A percentile compares a stretch with the other conserved stretches of the same genome.
Conservation (phyloP, 1,140 invertebrate genomes). For the Macrotrachela quadricornifera region DNA sequence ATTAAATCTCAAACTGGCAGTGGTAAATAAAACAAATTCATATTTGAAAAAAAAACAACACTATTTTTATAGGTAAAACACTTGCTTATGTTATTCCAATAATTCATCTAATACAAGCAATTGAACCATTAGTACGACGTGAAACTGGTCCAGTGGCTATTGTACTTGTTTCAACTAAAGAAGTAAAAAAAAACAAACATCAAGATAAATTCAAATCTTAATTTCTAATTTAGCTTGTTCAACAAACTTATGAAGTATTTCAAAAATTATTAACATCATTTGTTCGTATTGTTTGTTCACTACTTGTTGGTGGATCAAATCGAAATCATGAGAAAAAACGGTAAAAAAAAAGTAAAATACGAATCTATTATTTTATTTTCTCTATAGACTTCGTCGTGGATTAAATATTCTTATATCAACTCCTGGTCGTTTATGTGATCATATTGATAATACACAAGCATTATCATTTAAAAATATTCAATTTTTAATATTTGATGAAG, state of each 20-base stretch:
- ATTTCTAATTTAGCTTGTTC: slow-evolving; percentile 37
- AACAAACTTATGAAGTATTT: slow-evolving; percentile 70
- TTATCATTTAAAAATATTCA: slow-evolving; percentile 16
- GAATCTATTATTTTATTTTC: no score
- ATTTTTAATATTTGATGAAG: slow-evolving; percentile 28
- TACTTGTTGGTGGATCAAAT: no score
- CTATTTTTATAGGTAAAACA: slow-evolving; percentile 47
- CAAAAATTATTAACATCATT: slow-evolving; percentile 40
- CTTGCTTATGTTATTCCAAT: slow-evolving; percentile 63
- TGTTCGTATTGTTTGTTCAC: no score
- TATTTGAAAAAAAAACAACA: no score
- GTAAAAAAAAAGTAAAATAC: no score
- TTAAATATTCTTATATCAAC: slow-evolving; percentile 29
- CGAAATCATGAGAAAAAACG: no score
- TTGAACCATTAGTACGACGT: slow-evolving; percentile 52
- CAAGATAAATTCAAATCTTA: neutral
- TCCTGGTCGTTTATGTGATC: slow-evolving; percentile 28
- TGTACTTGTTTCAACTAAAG: slow-evolving; percentile 63
- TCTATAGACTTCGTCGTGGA: slow-evolving; percentile 30
- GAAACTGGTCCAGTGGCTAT: slow-evolving; percentile 55
- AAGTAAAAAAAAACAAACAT: slow-evolving; percentile 26
- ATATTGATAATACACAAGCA: slow-evolving; percentile 21
- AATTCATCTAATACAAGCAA: slow-evolving; percentile 33
- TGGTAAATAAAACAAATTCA: neutral
- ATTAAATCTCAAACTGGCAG: slow-evolving; percentile 6